Conservation (phyloP, 2,797 vertebrate species). For the Rhinella marina region DNA sequence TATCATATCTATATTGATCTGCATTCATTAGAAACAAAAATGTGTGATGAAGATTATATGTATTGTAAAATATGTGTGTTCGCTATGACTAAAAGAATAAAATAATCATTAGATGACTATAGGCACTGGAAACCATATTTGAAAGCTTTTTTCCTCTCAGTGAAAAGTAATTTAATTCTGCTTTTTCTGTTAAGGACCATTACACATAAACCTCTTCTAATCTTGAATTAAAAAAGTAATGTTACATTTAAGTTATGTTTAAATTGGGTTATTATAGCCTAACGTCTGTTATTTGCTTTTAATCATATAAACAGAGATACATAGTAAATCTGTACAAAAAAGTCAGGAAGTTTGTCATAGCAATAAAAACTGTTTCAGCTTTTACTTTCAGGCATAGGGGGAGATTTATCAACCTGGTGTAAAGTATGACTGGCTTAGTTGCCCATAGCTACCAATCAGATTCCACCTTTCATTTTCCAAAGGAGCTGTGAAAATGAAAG, state of each 20-base stretch:
- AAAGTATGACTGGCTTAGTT: no score
- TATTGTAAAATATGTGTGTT: slow-evolving; percentile 36
- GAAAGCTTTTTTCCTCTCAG: background rate
- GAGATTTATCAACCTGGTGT: no score
- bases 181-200: slow-evolving; percentile 1
- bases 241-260: background rate
- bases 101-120: background rate
- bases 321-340: background rate
- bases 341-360: background rate
- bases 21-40: background rate
- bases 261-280: background rate
- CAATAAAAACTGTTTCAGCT: no score
- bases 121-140: background rate
- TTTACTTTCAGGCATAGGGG: background rate
- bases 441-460: no score
- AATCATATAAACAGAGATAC: background rate
- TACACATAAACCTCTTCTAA: slow-evolving; percentile 18
- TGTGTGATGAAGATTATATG: background rate
- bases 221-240: slow-evolving; percentile 17
- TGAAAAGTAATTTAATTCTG: slow-evolving; percentile 22
- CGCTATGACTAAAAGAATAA: slow-evolving; percentile 4
- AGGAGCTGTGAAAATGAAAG: no score
- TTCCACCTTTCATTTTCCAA: no score
- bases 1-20: background rate
- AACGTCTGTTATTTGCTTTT: background rate